Evolutionary conservation across 2,797 vertebrate genomes (phyloP).

Genomic region (Novumbra hubbsi): DNA sequence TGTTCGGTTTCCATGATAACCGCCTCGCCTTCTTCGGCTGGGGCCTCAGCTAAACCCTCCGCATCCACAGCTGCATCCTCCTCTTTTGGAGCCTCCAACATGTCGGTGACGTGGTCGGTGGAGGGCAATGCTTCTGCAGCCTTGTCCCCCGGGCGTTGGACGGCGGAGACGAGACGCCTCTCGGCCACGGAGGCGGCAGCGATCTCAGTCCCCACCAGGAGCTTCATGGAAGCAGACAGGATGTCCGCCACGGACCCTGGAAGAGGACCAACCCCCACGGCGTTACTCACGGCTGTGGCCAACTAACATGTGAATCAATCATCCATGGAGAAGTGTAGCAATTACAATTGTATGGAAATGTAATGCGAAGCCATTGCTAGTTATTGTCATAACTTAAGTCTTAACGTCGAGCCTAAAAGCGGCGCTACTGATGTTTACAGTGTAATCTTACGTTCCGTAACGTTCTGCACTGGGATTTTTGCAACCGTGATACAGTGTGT

Average conservation of each 20-base stretch:
- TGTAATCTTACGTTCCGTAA: neutral
- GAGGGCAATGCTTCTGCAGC: neutral
- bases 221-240: constrained; percentile 49
- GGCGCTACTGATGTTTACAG: too few species aligned
- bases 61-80: constrained; percentile 3
- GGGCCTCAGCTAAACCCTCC: constrained; percentile 4
- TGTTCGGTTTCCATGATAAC: constrained; percentile 8
- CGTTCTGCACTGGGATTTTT: too few species aligned
- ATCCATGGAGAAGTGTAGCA: too few species aligned
- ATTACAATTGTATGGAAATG: too few species aligned
- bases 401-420: too few species aligned
- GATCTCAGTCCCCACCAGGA: constrained; percentile 53
- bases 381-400: too few species aligned
- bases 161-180: constrained; percentile 25
- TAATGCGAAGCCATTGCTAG: too few species aligned
- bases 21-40: neutral
- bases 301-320: neutral
- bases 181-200: constrained; percentile 63
- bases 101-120: constrained; percentile 6
- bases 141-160: constrained; percentile 38
- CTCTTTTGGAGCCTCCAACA: constrained; percentile 1
- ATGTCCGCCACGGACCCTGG: constrained; percentile 45
- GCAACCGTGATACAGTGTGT: too few species aligned
- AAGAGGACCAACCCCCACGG: constrained; percentile 24
- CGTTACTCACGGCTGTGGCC: neutral